Conservation (phyloP, 2,888 invertebrate genomes). For the Glyphotaelius pellucidus region DNA sequence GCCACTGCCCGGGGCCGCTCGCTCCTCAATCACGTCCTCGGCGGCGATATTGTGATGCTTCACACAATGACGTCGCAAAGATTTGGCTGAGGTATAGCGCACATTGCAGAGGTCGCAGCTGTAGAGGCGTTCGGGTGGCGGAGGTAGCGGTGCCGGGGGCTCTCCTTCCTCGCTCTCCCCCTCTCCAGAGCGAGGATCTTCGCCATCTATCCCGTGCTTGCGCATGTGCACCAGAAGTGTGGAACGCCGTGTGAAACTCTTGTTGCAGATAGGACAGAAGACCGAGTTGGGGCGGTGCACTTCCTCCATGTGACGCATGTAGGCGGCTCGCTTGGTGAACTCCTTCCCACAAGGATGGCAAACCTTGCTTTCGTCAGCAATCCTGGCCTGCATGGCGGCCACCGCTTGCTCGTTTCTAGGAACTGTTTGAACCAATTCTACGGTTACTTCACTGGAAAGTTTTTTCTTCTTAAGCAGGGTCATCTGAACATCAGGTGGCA, state of each 20-base stretch:
- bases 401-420: slow-evolving; percentile 67
- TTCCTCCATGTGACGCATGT: slow-evolving; percentile 79
- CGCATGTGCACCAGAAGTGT: slow-evolving; percentile 81
- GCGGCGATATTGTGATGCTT: slow-evolving; percentile 77
- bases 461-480: slow-evolving; percentile 77
- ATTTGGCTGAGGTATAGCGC: slow-evolving; percentile 78
- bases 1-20: slow-evolving; percentile 69
- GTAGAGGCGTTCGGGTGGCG: slow-evolving; percentile 71
- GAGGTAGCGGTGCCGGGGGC: slow-evolving; percentile 67
- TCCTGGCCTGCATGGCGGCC: slow-evolving; percentile 69
- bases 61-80: slow-evolving; percentile 78
- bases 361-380: slow-evolving; percentile 75
- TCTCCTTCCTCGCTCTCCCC: slow-evolving; percentile 49
- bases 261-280: slow-evolving; percentile 81
- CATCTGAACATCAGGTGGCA: slow-evolving; percentile 77
- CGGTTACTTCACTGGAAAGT: slow-evolving; percentile 73
- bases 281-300: slow-evolving; percentile 77
- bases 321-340: slow-evolving; percentile 79
- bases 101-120: slow-evolving; percentile 81
- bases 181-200: slow-evolving; percentile 69
- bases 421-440: slow-evolving; percentile 67
- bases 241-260: slow-evolving; percentile 80
- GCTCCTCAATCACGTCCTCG: slow-evolving; percentile 69
- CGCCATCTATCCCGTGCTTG: slow-evolving; percentile 71
- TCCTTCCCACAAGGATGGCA: slow-evolving; percentile 80